Percentiles rank a stretch among this genome's conserved stretches.
phyloP scores from a whole-genome alignment of 2,113 vertebrate genomes.

The Mobula birostris region DNA sequence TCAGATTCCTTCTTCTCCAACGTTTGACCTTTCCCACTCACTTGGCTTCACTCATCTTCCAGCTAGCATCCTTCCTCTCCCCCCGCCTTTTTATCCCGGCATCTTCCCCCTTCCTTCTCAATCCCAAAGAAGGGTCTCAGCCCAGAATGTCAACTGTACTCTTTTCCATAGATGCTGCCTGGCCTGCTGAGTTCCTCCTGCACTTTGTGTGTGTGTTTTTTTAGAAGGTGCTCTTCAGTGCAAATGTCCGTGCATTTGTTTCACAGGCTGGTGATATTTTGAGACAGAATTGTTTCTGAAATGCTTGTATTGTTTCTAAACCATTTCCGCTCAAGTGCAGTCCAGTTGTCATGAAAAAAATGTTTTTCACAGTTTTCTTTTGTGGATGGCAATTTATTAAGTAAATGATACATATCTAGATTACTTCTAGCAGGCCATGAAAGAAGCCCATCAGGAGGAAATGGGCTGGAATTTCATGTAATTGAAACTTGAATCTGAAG shows the following conservation, averaged over 20 bases:
- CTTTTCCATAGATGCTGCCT: no score
- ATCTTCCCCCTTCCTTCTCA: no score
- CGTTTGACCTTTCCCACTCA: no score
- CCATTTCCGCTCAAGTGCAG: neutral
- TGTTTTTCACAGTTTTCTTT: neutral
- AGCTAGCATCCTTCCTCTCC: no score
- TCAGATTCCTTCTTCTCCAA: no score
- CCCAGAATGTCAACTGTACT: no score
- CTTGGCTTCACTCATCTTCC: no score
- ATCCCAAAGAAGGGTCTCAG: no score
- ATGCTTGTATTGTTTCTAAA: neutral
- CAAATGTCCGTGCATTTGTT: neutral
- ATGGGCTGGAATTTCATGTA: neutral
- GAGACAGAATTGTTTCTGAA: neutral
- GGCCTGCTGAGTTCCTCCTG: no score
- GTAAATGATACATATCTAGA: neutral
- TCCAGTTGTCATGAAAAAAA: neutral
- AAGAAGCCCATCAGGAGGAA: neutral
- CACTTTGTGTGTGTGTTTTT: no score
- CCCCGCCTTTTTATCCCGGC: no score
- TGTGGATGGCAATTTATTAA: neutral
- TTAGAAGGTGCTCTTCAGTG: neutral
- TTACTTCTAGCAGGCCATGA: no score
- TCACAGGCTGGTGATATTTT: neutral
- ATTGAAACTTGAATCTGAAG: neutral